Conservation (phyloP, 2,113 vertebrate genomes). For the Thermophis baileyi region DNA sequence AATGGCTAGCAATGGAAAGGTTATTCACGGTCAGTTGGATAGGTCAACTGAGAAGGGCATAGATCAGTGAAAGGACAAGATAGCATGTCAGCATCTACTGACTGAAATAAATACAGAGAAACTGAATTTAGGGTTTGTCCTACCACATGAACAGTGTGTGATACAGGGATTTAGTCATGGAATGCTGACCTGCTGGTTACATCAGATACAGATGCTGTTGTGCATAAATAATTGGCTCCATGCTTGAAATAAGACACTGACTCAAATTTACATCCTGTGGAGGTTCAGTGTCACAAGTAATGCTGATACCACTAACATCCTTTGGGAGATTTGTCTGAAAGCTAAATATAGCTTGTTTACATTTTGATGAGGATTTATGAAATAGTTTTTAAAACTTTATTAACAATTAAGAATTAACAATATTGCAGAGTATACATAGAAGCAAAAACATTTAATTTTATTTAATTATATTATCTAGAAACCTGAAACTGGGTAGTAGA, state of each 20-base stretch:
- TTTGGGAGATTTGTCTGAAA: background rate
- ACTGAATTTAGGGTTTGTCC: background rate
- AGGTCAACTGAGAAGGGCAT: conserved; percentile 17
- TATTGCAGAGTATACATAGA: background rate
- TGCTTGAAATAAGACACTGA: background rate
- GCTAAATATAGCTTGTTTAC: background rate
- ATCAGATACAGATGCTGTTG: background rate
- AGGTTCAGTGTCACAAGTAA: background rate
- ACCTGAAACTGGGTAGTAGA: background rate
- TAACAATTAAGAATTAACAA: background rate
- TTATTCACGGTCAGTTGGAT: conserved; percentile 3
- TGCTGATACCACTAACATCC: background rate
- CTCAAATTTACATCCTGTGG: background rate
- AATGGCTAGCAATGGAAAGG: background rate
- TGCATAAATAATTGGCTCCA: background rate
- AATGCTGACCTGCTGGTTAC: background rate
- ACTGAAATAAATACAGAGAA: background rate
- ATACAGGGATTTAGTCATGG: background rate
- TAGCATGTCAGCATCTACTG: background rate
- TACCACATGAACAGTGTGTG: background rate
- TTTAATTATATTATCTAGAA: background rate
- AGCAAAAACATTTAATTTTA: background rate
- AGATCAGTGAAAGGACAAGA: conserved; percentile 1
- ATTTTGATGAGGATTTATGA: background rate
- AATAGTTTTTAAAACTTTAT: background rate